A percentile compares a stretch with the other conserved stretches of the same genome.
Conservation (phyloP, 2,113 vertebrate species). For the Carettochelys insculpta region DNA sequence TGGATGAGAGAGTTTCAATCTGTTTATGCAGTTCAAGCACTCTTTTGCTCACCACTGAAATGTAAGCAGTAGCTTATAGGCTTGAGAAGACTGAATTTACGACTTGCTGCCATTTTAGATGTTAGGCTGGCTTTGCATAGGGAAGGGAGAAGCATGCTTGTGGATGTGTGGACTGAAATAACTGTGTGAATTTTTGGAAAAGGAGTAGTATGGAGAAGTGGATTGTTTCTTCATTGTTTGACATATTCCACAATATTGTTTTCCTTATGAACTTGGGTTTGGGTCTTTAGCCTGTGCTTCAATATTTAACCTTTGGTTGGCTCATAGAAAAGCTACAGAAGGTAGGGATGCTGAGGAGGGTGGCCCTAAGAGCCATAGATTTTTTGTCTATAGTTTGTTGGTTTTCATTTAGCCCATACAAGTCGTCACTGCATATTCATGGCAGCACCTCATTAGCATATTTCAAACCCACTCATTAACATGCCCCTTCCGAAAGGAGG, state of each 20-base stretch:
- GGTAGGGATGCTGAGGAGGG: not conserved
- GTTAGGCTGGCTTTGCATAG: not conserved
- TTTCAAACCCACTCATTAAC: too few relatives aligned
- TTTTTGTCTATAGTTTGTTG: not conserved
- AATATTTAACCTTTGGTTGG: too few relatives aligned
- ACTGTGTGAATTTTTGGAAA: not conserved
- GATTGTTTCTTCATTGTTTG: not conserved
- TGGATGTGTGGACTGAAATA: not conserved
- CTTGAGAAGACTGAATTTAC: not conserved
- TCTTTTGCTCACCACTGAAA: not conserved
- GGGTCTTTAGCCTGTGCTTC: not conserved
- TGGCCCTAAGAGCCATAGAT: not conserved
- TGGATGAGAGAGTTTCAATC: too few relatives aligned
- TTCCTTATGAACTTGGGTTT: not conserved
- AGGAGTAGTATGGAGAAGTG: not conserved
- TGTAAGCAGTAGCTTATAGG: not conserved
- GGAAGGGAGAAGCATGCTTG: not conserved
- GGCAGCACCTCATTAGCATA: too few relatives aligned
- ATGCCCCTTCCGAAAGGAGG: too few relatives aligned
- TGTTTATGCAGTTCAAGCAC: too few relatives aligned
- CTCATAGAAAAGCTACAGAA: not conserved
- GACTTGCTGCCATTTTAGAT: not conserved
- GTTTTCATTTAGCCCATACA: not conserved
- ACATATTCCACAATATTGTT: not conserved
- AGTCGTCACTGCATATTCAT: fast-evolving